phyloP scores from a whole-genome alignment of 2,797 vertebrate species.

The Saxicola maurus region DNA sequence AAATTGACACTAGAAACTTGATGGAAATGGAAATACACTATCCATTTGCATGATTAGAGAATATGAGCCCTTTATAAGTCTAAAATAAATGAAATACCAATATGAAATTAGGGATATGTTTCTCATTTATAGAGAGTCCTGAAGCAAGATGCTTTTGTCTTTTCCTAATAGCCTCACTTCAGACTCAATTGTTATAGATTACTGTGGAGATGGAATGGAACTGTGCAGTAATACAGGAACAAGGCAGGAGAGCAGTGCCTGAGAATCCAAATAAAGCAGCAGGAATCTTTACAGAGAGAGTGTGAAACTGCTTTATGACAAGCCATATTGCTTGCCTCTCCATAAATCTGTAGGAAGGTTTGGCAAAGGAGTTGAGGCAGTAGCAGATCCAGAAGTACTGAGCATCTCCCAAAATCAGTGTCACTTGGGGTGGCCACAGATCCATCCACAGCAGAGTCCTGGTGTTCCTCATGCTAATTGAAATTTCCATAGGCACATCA shows the following conservation, averaged over 20 bases:
- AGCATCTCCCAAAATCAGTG: not conserved
- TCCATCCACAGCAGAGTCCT: not conserved
- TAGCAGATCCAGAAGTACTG: not conserved
- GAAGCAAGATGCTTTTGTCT: constrained; percentile 40
- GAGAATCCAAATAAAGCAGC: not conserved
- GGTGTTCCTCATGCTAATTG: not conserved
- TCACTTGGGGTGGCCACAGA: not conserved
- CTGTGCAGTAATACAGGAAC: not conserved
- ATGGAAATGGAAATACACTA: not conserved
- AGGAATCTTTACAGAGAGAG: not conserved
- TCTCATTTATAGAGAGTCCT: constrained; percentile 46
- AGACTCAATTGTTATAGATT: constrained; percentile 25
- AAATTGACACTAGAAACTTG: constrained; percentile 11
- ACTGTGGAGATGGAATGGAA: not conserved
- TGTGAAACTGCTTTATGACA: not conserved
- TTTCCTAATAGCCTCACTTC: constrained; percentile 38
- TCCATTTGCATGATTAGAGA: constrained; percentile 18
- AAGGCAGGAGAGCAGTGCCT: not conserved
- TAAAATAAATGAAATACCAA: constrained; percentile 16
- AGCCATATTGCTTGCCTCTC: not conserved
- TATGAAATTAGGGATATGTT: constrained; percentile 45
- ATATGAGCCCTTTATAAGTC: not conserved
- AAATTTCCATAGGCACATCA: not conserved
- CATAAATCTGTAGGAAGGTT: not conserved
- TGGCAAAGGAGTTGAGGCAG: not conserved